These are phyloP conservation scores for Lampris incognitus DNA, from an alignment of 2,113 vertebrate species.

Conservation along the genomic window DNA sequence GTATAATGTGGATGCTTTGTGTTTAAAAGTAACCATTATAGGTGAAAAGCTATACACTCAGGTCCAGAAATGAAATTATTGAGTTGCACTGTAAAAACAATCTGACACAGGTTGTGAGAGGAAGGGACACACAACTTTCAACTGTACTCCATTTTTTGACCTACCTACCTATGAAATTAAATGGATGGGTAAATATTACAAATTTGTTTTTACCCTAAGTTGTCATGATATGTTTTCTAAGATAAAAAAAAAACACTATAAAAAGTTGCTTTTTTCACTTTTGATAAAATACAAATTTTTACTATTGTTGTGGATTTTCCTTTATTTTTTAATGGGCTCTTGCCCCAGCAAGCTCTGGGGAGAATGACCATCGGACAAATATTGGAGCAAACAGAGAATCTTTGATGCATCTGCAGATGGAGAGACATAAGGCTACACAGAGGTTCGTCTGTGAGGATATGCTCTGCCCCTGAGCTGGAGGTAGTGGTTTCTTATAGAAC, in stretches of 20 bases:
- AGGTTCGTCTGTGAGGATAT: no score
- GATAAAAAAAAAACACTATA: no score
- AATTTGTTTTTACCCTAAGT: background rate
- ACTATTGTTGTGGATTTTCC: no score
- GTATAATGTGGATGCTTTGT: background rate
- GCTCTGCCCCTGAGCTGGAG: no score
- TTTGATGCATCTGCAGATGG: no score
- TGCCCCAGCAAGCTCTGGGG: no score
- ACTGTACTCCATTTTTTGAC: slow-evolving; percentile 23
- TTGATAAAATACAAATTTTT: background rate
- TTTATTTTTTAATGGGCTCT: no score
- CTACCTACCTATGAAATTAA: background rate
- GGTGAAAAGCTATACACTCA: background rate
- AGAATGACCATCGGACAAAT: no score
- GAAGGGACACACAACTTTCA: slow-evolving; percentile 22
- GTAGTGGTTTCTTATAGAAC: no score
- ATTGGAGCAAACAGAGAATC: no score
- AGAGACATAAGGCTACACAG: no score
- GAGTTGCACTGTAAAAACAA: slow-evolving; percentile 17
- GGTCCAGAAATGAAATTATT: background rate
- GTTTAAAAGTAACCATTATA: slow-evolving; percentile 1
- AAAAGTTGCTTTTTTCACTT: background rate
- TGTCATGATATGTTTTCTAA: slow-evolving; percentile 7
- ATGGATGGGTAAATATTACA: background rate
- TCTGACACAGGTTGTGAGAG: slow-evolving; percentile 10